A percentile compares a stretch with the other conserved stretches of the same genome.
These are phyloP conservation scores for Fistularia commersonii DNA, from an alignment of 2,797 vertebrate genomes.

Conservation along the genomic window DNA sequence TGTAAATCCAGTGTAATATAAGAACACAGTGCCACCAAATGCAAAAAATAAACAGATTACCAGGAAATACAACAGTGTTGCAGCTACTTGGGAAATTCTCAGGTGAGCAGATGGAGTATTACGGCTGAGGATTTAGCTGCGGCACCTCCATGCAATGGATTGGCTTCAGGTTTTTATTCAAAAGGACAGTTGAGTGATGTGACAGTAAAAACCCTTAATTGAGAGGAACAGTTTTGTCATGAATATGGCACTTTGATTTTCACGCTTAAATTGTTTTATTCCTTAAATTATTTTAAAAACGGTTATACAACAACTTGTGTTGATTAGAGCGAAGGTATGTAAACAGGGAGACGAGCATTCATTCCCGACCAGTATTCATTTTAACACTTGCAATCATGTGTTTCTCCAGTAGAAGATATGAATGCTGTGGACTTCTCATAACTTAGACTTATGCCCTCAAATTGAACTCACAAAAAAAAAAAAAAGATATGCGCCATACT, in stretches of 20 bases:
- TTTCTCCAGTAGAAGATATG: constrained; percentile 15
- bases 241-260: not conserved
- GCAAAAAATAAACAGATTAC: too few relatives aligned
- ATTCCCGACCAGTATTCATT: constrained; percentile 40
- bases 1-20: too few relatives aligned
- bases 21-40: too few relatives aligned
- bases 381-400: constrained; percentile 15
- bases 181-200: too few relatives aligned
- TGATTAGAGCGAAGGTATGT: constrained; percentile 3
- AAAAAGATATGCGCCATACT: not conserved
- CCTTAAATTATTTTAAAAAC: not conserved
- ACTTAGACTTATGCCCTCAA: constrained; percentile 14
- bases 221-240: too few relatives aligned
- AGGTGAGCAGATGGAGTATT: too few relatives aligned
- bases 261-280: not conserved
- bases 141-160: too few relatives aligned
- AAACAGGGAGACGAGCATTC: constrained; percentile 13
- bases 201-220: too few relatives aligned
- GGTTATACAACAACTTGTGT: not conserved
- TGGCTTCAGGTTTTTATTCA: too few relatives aligned
- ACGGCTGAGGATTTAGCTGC: too few relatives aligned
- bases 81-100: too few relatives aligned
- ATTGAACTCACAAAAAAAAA: constrained; percentile 22
- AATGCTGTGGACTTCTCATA: constrained; percentile 6
- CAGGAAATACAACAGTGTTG: too few relatives aligned